Percentiles rank a stretch among this genome's conserved stretches.
Conservation (phyloP, 2,797 vertebrate species). For the Nannoperca australis region DNA sequence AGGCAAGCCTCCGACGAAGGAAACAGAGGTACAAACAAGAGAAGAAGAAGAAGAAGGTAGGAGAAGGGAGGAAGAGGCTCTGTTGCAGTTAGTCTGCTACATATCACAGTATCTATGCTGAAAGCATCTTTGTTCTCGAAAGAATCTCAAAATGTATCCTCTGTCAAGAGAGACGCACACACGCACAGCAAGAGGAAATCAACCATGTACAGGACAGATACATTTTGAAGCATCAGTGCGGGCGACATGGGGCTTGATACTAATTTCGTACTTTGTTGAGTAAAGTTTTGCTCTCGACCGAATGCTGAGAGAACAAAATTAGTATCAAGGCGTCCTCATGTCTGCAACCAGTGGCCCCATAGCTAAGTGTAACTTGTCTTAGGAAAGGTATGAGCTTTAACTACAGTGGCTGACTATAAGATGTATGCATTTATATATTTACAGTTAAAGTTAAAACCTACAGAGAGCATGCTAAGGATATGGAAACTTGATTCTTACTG, state of each 20-base stretch:
- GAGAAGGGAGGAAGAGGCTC: slow-evolving; percentile 78
- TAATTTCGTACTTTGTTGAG: slow-evolving; percentile 89
- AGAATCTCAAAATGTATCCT: slow-evolving; percentile 96
- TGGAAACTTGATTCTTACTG: slow-evolving; percentile 30
- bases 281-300: slow-evolving; percentile 82
- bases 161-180: slow-evolving; percentile 84
- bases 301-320: slow-evolving; percentile 91
- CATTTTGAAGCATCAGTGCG: slow-evolving; percentile 97
- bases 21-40: slow-evolving; percentile 86
- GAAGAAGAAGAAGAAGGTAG: slow-evolving; percentile 74
- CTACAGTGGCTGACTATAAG: slow-evolving; percentile 39
- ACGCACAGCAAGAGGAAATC: slow-evolving; percentile 82
- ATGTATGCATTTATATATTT: slow-evolving; percentile 28
- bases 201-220: slow-evolving; percentile 88
- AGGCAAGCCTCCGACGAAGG: slow-evolving; percentile 90
- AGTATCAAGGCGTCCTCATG: slow-evolving; percentile 89
- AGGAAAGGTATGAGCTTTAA: slow-evolving; percentile 39
- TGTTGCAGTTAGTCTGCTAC: slow-evolving; percentile 88
- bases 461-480: slow-evolving; percentile 55
- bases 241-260: slow-evolving; percentile 91
- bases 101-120: slow-evolving; percentile 89
- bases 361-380: slow-evolving; percentile 86
- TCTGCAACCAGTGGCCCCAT: slow-evolving; percentile 90
- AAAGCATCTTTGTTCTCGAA: slow-evolving; percentile 86
- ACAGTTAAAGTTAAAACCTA: slow-evolving; percentile 22